A percentile compares a stretch with the other conserved stretches of the same genome.
These are phyloP conservation scores for Upupa epops DNA, from an alignment of 2,113 vertebrate genomes.

Conservation along the genomic window DNA sequence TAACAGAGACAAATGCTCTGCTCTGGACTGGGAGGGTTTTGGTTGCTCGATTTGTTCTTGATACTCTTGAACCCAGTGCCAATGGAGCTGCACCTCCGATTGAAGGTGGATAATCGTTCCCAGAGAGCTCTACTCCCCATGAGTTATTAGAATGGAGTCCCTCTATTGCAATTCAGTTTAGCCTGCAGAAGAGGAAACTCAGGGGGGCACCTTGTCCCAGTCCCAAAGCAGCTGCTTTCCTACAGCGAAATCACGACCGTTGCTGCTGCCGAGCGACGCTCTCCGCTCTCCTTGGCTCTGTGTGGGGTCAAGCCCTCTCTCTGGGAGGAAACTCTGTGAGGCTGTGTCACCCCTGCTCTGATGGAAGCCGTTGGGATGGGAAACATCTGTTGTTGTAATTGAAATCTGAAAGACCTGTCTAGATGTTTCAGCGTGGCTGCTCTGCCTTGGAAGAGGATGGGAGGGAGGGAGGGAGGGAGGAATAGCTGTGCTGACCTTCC, in stretches of 20 bases:
- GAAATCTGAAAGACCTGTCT: constrained; percentile 55
- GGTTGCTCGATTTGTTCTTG: neutral
- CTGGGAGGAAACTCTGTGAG: constrained; percentile 51
- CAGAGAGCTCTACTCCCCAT: neutral
- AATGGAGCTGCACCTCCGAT: neutral
- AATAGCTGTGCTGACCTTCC: constrained; percentile 61
- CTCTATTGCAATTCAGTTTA: neutral
- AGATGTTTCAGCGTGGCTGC: constrained; percentile 3
- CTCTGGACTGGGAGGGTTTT: neutral
- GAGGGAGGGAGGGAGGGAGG: constrained; percentile 49
- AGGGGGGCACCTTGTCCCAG: too few relatives aligned
- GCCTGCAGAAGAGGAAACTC: too few relatives aligned
- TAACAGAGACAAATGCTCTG: neutral
- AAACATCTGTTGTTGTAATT: constrained; percentile 59
- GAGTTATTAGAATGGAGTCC: neutral
- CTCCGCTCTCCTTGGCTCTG: neutral
- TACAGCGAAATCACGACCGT: neutral
- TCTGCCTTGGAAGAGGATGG: constrained; percentile 12
- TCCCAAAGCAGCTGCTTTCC: neutral
- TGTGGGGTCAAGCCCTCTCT: constrained; percentile 7
- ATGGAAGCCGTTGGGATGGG: constrained; percentile 39
- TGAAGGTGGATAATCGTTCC: neutral
- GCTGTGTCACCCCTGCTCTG: neutral
- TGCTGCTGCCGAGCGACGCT: neutral
- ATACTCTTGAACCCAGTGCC: neutral